Evolutionary conservation across 2,797 vertebrate species (phyloP).

Genomic region (Falco cherrug): DNA sequence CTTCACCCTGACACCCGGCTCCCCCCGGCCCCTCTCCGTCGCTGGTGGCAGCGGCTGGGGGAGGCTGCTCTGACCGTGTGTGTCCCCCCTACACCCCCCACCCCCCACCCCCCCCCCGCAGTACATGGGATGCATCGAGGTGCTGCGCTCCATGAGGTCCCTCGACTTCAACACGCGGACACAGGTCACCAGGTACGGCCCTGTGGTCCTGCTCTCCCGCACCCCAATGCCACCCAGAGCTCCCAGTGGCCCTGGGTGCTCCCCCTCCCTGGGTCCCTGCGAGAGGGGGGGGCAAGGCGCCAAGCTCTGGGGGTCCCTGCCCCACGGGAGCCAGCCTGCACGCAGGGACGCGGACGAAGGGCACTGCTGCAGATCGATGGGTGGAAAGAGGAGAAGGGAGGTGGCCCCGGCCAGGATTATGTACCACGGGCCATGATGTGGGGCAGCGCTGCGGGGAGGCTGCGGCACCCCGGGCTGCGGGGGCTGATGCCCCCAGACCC

Average conservation of each 20-base stretch:
- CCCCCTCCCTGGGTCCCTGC: fast-evolving
- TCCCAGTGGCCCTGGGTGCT: fast-evolving
- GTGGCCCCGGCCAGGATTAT: background rate
- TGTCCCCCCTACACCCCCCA: background rate
- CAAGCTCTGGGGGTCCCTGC: background rate
- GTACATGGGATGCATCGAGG: slow-evolving; percentile 99
- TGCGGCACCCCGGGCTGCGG: fast-evolving
- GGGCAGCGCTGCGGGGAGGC: background rate
- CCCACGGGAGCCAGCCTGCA: background rate
- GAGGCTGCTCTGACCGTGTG: background rate
- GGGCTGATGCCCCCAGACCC: background rate
- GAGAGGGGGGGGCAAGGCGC: too few species aligned
- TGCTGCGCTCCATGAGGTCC: slow-evolving; percentile 94
- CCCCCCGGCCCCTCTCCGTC: background rate
- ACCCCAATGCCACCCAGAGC: fast-evolving
- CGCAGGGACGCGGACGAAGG: background rate
- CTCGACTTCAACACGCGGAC: slow-evolving; percentile 95
- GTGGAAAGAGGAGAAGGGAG: slow-evolving; percentile 56
- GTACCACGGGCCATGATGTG: background rate
- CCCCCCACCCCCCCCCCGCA: slow-evolving; percentile 4
- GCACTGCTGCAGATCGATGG: background rate
- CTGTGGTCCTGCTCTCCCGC: fast-evolving
- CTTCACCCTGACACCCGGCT: background rate
- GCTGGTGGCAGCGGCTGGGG: fast-evolving
- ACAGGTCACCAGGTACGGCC: slow-evolving; percentile 92